A percentile compares a stretch with the other conserved stretches of the same genome.
Conservation (phyloP, 1,140 invertebrate genomes). For the Tetramorium alpestre region DNA sequence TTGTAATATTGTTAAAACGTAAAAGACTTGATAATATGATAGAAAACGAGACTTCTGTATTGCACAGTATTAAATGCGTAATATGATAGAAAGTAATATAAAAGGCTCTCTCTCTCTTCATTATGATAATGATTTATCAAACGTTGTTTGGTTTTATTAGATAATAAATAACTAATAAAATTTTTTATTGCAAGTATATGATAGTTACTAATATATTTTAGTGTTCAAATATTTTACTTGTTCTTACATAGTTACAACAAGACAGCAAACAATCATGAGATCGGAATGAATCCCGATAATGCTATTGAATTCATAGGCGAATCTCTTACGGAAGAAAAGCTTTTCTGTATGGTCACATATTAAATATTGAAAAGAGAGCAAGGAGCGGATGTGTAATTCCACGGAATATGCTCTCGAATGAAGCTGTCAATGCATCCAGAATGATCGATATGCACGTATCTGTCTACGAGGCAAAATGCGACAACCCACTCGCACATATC, state of each 20-base stretch:
- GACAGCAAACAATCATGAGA: neutral
- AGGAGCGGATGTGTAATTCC: slow-evolving; percentile 43
- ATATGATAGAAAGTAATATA: neutral
- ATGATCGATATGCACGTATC: slow-evolving; percentile 63
- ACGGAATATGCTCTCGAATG: slow-evolving; percentile 56
- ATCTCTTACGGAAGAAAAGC: neutral
- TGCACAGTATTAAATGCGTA: neutral
- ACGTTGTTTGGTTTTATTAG: neutral
- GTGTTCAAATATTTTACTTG: neutral
- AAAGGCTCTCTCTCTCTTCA: neutral
- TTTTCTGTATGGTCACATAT: slow-evolving; percentile 4
- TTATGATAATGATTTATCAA: neutral
- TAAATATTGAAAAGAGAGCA: slow-evolving; percentile 31
- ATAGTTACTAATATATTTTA: neutral
- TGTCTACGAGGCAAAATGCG: slow-evolving; percentile 58
- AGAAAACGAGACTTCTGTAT: neutral
- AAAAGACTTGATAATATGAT: neutral
- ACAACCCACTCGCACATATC: slow-evolving; percentile 58
- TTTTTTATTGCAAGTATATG: neutral
- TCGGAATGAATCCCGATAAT: neutral
- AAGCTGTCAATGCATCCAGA: slow-evolving; percentile 63
- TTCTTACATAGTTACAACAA: neutral
- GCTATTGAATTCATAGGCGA: neutral
- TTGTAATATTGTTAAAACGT: neutral
- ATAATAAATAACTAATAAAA: neutral